Evolutionary conservation across 2,797 vertebrate genomes (phyloP).

Genomic region (Leuciscus waleckii): DNA sequence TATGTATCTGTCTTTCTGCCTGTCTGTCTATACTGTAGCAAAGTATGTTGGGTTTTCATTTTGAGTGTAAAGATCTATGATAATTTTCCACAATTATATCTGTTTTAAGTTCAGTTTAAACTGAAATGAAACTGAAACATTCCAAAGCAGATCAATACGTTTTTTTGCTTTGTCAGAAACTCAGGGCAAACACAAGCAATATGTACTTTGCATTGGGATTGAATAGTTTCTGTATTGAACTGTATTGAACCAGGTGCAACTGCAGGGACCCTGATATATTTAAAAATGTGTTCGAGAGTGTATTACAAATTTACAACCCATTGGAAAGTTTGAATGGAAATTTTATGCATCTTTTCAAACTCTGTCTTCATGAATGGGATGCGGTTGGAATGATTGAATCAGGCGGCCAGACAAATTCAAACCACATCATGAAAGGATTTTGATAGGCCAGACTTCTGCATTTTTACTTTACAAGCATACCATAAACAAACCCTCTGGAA

Average conservation of each 20-base stretch:
- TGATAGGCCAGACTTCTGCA: constrained; percentile 72
- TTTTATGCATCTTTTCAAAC: constrained; percentile 5
- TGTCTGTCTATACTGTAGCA: neutral
- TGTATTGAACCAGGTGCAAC: neutral
- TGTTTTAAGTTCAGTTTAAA: neutral
- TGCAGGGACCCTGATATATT: neutral
- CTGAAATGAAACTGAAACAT: constrained; percentile 15
- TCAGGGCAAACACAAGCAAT: neutral
- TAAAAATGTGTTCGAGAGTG: neutral
- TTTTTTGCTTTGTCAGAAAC: neutral
- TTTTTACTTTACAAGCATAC: constrained; percentile 79
- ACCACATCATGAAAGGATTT: constrained; percentile 73
- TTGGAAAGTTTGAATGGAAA: constrained; percentile 26
- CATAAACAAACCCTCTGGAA: constrained; percentile 78
- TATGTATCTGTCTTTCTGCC: constrained; percentile 36
- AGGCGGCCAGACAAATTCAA: constrained; percentile 62
- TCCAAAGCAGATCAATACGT: neutral
- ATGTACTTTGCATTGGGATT: neutral
- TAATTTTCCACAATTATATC: neutral
- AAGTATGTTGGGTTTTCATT: neutral
- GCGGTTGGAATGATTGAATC: constrained; percentile 20
- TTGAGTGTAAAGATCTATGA: neutral
- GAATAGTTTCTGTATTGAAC: neutral
- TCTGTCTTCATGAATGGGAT: constrained; percentile 17
- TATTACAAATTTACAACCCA: neutral